Base-by-base conservation (phyloP, 2,113 vertebrate species). In the Cryptoleucopteryx plumbea region DNA sequence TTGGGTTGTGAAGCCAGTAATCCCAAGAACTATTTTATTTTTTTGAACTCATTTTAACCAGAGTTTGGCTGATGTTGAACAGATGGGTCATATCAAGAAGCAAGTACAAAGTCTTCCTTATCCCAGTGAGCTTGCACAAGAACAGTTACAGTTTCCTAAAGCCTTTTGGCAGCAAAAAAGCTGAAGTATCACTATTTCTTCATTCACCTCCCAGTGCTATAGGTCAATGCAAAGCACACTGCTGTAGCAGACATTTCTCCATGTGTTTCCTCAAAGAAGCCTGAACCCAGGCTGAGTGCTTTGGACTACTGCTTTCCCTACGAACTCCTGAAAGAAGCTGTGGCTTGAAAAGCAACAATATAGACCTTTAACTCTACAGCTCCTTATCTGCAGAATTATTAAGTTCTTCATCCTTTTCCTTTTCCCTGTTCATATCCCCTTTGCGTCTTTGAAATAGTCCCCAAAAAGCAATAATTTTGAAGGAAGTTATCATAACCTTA, bases 1-100 rank as follows among this genome's bases (percentile, higher is more conserved):
- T 55, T 68, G 23, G 45, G 42, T 53, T 94, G 56, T 3, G 1
- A 86, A 3, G 3, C 29, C 58, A 70, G 45, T 45, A 82, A 67
- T 92, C 78, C 40, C 26, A 15, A 95, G 47, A 90, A 32, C 42
- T 47, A 42, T 31, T 82, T 78, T 34, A 15, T 62, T 50, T 87
- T 85, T 71, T 29, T 68, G 7, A 95, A 72, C 21, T 86, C 43
- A 71, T 65, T 92, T 88, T 59, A 88, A 74, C 20, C 42, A 67
- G 45, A 62, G n/a, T 74, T 84, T 59, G 74, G 81, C 84, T 95
- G 78, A 89, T 87, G 62, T 66, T 85, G 66, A 97, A 90, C 87
- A 95, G 74, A 91, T 89, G 73, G 77, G 73, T 67, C 7, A 0
- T 26, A 81, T 72, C 48, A 85, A 87, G 48, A 90, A 85, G 17